Conservation (phyloP, 2,113 vertebrate genomes). For the Gasterosteus aculeatus region DNA sequence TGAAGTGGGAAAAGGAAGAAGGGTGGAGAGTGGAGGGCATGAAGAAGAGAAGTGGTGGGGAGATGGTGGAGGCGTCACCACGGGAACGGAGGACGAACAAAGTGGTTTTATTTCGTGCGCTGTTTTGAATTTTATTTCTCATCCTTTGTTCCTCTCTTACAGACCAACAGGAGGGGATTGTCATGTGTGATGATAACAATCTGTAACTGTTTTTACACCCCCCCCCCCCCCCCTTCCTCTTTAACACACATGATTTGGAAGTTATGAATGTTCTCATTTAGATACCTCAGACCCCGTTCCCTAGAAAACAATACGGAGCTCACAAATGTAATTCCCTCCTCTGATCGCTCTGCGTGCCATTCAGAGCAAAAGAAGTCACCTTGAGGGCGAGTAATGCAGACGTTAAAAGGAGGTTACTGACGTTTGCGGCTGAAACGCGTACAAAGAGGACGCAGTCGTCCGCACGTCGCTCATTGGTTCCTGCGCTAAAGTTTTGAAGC, state of each 20-base stretch:
- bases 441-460: no score
- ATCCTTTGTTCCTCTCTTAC: slow-evolving; percentile 24
- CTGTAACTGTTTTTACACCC: slow-evolving; percentile 5
- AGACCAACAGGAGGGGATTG: slow-evolving; percentile 24
- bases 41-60: slow-evolving; percentile 8
- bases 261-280: slow-evolving; percentile 56
- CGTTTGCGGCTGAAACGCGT: background rate
- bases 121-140: slow-evolving; percentile 16
- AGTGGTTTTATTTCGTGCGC: slow-evolving; percentile 33
- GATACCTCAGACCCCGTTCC: slow-evolving; percentile 7
- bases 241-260: slow-evolving; percentile 11
- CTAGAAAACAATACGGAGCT: background rate
- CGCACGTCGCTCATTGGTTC: no score
- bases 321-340: slow-evolving; percentile 3
- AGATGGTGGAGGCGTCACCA: slow-evolving; percentile 28
- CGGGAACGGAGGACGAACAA: slow-evolving; percentile 37
- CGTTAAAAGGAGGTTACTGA: background rate
- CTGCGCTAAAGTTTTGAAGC: background rate
- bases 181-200: slow-evolving; percentile 23
- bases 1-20: slow-evolving; percentile 42
- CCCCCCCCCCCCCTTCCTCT: background rate
- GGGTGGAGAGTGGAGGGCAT: slow-evolving; percentile 16
- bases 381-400: background rate
- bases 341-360: background rate
- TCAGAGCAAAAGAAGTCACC: background rate